Conservation (phyloP, 2,797 vertebrate genomes). For the Halcyon chelicuti region DNA sequence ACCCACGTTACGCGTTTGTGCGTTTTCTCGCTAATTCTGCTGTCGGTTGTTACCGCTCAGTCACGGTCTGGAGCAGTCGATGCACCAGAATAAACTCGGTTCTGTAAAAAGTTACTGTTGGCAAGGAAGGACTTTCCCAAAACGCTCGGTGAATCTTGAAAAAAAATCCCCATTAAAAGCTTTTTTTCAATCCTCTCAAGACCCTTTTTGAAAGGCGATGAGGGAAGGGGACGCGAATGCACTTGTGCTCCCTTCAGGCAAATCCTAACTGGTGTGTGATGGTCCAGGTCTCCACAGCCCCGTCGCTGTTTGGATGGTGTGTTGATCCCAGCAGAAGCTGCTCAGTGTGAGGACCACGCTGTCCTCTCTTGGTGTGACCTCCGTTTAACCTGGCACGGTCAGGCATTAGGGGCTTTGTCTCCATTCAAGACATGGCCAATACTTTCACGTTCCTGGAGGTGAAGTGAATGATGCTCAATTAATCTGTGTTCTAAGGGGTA, state of each 20-base stretch:
- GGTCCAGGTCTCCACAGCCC: background rate
- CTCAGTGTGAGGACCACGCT: rapidly evolving
- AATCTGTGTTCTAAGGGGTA: conserved; percentile 34
- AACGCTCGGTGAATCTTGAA: background rate
- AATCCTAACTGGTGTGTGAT: rapidly evolving
- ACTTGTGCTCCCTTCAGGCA: background rate
- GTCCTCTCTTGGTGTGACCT: background rate
- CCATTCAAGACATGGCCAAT: background rate
- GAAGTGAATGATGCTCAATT: conserved; percentile 45
- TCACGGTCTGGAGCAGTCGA: background rate
- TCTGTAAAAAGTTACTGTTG: background rate
- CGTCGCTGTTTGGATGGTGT: rapidly evolving
- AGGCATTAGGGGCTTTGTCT: background rate
- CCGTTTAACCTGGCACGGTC: background rate
- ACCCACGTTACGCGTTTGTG: rapidly evolving
- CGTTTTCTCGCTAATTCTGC: background rate
- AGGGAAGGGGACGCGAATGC: background rate
- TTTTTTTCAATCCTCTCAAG: background rate
- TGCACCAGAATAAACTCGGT: background rate
- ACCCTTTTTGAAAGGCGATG: rapidly evolving
- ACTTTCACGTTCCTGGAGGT: background rate
- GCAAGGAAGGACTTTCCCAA: background rate
- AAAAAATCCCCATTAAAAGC: background rate
- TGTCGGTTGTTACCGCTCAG: background rate
- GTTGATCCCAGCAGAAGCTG: background rate